These are phyloP conservation scores for Dasyurus viverrinus DNA, from an alignment of 2,113 vertebrate genomes.

Conservation along the genomic window DNA sequence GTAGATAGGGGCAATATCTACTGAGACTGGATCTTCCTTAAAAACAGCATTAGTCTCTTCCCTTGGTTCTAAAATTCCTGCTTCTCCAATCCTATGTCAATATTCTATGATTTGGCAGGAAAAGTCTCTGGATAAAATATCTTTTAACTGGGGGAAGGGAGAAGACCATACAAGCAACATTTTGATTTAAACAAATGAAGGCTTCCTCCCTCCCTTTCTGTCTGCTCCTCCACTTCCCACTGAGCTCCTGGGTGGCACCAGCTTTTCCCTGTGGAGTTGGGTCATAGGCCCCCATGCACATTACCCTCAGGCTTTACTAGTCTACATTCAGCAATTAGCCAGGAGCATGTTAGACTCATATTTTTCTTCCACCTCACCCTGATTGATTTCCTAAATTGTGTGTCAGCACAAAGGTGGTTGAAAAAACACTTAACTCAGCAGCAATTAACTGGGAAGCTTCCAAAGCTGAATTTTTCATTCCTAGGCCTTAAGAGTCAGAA, in stretches of 20 bases:
- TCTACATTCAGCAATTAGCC: conserved; percentile 50
- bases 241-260: neutral
- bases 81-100: neutral
- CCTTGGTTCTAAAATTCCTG: neutral
- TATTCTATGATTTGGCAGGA: neutral
- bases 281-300: neutral
- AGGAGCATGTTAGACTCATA: conserved; percentile 46
- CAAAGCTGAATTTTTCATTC: conserved; percentile 66
- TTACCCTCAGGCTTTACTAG: conserved; percentile 16
- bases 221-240: neutral
- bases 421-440: conserved; percentile 71
- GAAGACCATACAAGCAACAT: neutral
- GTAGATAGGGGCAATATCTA: neutral
- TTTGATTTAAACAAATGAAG: neutral
- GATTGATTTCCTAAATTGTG: conserved; percentile 75
- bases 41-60: neutral
- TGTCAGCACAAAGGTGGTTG: conserved; percentile 68
- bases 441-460: conserved; percentile 74
- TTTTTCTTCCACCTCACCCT: conserved; percentile 63
- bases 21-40: neutral
- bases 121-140: neutral
- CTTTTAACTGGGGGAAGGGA: neutral
- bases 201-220: neutral
- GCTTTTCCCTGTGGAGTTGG: neutral
- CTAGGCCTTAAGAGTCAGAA: conserved; percentile 61